Base-by-base conservation (phyloP, 2,888 invertebrate species). In the Parnassius smintheus region DNA sequence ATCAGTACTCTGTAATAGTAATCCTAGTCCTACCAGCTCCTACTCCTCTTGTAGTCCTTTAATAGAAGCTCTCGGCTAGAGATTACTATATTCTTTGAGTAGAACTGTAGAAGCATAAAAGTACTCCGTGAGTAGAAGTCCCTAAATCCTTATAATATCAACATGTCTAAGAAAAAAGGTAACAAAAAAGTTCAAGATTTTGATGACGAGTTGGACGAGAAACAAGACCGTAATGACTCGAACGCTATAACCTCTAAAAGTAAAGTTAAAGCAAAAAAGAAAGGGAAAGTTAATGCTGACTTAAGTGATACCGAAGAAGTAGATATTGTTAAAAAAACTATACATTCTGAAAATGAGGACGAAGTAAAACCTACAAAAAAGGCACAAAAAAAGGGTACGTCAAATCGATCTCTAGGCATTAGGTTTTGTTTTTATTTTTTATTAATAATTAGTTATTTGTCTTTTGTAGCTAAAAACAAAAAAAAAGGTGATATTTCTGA, bases 91-190 rank as follows among this genome's bases (percentile, higher is more conserved):
- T 18, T 18, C 18, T 18, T 18, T 18, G 18, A 18, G 18, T 18
- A 18, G n/a, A n/a, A n/a, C n/a, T n/a, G n/a, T n/a, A n/a, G 18
- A 18, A 18, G 1, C 18, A 18, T 18, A 18, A 18, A 18, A 18
- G 18, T 18, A 18, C 18, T 35, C 7, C 4, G 4, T 7, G 35
- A 35, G 7, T 35, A 35, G 35, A 35, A 35, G 35, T 35, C 35
- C 35, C 18, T 18, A 18, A 18, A 18, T 18, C 18, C 18, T 18
- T 18, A 18, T 18, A 18, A 18, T 35, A 35, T 4, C 35, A 35
- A 35, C 35, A 94, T 94, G 94, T 94, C 94, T 9, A 94, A 94
- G 77, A 93, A 92, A 80, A 92, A 88, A 66, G 92, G 92, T 61
- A 89, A 85, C 68, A 94, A 93, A 74, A 94, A 94, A 75, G 93